Conservation (phyloP, 1,140 invertebrate genomes). For the Acromyrmex echinatior region DNA sequence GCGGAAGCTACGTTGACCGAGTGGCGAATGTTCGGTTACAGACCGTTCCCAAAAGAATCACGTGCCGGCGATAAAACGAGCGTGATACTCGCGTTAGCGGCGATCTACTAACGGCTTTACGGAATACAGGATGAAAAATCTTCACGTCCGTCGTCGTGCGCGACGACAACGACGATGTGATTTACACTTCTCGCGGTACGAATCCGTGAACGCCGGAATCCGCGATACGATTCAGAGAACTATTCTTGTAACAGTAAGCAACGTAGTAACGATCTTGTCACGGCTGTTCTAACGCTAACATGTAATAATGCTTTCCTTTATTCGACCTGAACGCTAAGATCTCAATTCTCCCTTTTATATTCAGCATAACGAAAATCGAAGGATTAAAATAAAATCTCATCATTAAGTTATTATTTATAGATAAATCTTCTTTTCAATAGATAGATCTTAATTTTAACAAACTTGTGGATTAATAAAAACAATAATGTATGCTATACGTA, state of each 20-base stretch:
- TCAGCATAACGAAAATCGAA: not conserved
- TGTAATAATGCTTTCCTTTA: conserved; percentile 37
- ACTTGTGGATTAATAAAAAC: not conserved
- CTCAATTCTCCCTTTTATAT: not conserved
- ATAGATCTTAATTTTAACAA: not conserved
- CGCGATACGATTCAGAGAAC: conserved; percentile 24
- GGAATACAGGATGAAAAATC: conserved; percentile 48
- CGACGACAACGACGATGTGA: conserved; percentile 29
- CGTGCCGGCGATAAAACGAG: conserved; percentile 34
- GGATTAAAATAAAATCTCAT: conserved; percentile 3
- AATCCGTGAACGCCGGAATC: not conserved
- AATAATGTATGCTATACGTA: too few relatives aligned
- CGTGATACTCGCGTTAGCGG: conserved; percentile 52
- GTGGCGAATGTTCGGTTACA: conserved; percentile 53
- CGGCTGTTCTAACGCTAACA: conserved; percentile 12
- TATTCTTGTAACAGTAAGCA: not conserved
- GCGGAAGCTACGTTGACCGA: conserved; percentile 41
- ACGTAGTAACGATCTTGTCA: conserved; percentile 7
- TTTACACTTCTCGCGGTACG: conserved; percentile 36
- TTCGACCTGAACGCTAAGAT: conserved; percentile 13
- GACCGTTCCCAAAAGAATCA: conserved; percentile 60
- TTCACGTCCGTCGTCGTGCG: not conserved
- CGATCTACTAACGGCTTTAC: conserved; percentile 48
- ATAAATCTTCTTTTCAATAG: not conserved
- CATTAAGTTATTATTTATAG: not conserved